Percentiles rank a stretch among this genome's conserved stretches.
Conservation (phyloP, 2,113 vertebrate genomes). For the Cairina moschata region DNA sequence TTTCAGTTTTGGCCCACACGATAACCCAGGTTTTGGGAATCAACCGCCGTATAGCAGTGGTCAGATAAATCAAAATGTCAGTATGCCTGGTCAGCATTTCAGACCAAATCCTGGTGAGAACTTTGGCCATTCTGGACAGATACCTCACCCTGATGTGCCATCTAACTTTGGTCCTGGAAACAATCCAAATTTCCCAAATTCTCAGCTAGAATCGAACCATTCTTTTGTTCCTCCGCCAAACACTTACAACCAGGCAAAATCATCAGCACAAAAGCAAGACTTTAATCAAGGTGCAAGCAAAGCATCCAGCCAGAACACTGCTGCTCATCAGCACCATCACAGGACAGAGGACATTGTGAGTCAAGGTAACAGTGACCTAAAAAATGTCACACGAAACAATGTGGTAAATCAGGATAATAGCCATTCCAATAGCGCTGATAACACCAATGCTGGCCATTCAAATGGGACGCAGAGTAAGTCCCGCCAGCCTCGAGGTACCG, state of each 20-base stretch:
- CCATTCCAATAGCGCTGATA: constrained; percentile 72
- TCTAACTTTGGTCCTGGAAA: constrained; percentile 75
- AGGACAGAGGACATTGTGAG: constrained; percentile 73
- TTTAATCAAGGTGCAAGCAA: constrained; percentile 71
- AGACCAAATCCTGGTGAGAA: constrained; percentile 78
- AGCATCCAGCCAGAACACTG: constrained; percentile 60
- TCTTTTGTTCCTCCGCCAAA: constrained; percentile 77
- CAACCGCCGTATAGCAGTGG: constrained; percentile 71
- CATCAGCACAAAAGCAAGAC: constrained; percentile 76
- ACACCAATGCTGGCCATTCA: constrained; percentile 69
- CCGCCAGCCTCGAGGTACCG: constrained; percentile 64
- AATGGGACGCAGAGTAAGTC: constrained; percentile 78
- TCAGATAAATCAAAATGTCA: constrained; percentile 73
- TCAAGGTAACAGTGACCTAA: constrained; percentile 73
- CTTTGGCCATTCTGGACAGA: constrained; percentile 74
- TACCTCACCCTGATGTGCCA: constrained; percentile 71
- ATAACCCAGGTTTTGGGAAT: constrained; percentile 75
- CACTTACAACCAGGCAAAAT: constrained; percentile 70
- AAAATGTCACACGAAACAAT: constrained; percentile 64
- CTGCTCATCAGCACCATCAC: constrained; percentile 74
- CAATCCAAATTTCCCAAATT: constrained; percentile 70
- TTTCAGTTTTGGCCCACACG: constrained; percentile 78
- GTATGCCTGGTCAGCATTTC: constrained; percentile 79
- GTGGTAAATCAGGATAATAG: constrained; percentile 65
- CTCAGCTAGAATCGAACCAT: constrained; percentile 73